phyloP scores from a whole-genome alignment of 2,888 invertebrate genomes.

The Parnassius glacialis region DNA sequence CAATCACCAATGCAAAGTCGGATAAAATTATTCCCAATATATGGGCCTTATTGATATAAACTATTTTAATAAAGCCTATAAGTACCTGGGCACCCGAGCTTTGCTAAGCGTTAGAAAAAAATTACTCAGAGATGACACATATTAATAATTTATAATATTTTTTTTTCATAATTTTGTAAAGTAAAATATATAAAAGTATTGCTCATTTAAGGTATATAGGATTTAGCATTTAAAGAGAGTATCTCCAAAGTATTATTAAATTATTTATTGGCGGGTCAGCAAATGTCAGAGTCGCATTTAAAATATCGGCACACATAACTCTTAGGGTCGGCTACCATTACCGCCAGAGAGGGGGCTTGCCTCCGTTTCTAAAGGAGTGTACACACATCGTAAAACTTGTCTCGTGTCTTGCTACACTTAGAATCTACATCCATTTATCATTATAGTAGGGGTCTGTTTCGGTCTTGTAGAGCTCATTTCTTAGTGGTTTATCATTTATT shows the following conservation, averaged over 20 bases:
- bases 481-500: constrained; percentile 11
- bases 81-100: no score
- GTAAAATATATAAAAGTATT: background rate
- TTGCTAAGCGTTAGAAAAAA: no score
- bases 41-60: no score
- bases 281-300: constrained; percentile 3
- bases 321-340: constrained; percentile 10
- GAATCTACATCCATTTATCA: constrained; percentile 10
- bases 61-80: no score
- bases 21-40: no score
- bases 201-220: background rate
- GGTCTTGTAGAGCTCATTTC: background rate
- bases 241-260: background rate
- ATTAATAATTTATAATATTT: no score
- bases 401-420: constrained; percentile 11
- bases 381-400: constrained; percentile 11
- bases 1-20: no score
- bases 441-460: constrained; percentile 5
- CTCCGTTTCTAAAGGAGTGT: constrained; percentile 5
- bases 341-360: constrained; percentile 3
- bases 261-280: constrained; percentile 1
- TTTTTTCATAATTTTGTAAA: no score
- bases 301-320: constrained; percentile 9
- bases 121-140: no score
- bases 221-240: background rate